Evolutionary conservation across 2,797 vertebrate genomes (phyloP).

Genomic region (Ceryle rudis): DNA sequence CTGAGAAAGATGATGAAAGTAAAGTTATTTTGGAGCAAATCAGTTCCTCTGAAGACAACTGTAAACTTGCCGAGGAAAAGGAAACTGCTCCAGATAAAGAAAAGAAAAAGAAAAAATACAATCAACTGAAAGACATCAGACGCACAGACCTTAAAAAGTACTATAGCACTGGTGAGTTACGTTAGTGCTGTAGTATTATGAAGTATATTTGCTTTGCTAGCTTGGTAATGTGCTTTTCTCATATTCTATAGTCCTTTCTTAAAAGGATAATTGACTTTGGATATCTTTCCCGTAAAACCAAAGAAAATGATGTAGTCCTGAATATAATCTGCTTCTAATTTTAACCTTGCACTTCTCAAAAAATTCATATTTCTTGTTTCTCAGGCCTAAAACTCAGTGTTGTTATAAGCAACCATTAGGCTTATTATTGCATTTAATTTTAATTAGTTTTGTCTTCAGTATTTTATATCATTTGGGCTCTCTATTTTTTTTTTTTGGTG

Average conservation of each 20-base stretch:
- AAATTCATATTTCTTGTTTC: neutral
- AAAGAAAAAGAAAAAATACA: conserved; percentile 83
- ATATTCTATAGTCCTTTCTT: neutral
- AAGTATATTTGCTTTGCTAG: neutral
- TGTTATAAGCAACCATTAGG: neutral
- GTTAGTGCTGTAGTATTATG: neutral
- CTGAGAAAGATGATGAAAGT: conserved; percentile 75
- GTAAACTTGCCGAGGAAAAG: conserved; percentile 69
- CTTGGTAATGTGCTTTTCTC: neutral
- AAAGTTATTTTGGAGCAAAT: conserved; percentile 76
- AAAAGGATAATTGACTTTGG: neutral
- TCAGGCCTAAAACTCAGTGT: neutral
- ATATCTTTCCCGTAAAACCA: neutral
- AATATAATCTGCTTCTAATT: neutral
- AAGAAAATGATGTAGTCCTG: neutral
- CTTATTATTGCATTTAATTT: neutral
- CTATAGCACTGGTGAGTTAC: conserved; percentile 67
- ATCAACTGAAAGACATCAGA: conserved; percentile 80
- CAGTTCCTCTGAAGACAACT: conserved; percentile 71
- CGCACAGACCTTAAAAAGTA: conserved; percentile 84
- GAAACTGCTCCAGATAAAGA: conserved; percentile 75
- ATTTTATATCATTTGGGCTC: neutral
- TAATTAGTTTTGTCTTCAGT: neutral
- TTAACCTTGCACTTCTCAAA: neutral
- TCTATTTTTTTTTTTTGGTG: neutral